Evolutionary conservation across 2,113 vertebrate species (phyloP), one percentile per base, ranked within the genome.

Genomic region (Scatophagus argus): DNA sequence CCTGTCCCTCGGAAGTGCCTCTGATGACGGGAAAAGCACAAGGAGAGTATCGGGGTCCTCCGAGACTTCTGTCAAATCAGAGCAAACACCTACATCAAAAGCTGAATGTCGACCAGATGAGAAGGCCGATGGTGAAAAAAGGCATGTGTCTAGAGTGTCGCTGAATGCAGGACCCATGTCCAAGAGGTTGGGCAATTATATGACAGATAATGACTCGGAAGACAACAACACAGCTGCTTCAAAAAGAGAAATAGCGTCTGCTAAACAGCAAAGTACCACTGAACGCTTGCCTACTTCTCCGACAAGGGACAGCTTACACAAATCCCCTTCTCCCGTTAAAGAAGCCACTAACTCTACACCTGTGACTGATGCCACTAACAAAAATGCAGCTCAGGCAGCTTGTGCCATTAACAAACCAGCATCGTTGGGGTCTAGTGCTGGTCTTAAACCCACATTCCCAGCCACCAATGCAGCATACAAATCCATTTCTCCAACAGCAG

Each of bases 91-190:
- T 60, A 74, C 80, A 34, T 58, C 94, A 61, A 63, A 87, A 23
- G 55, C 0, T 12, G 88, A 86, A 90, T 88, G 49, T 90, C 87
- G 44, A 62, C 39, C 72, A 68, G 94, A 92, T 77, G 85, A 92
- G 74, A 93, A 71, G 66, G 63, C 65, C 47, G 91, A 88, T 21
- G 49, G 63, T 67, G 95, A 95, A 55, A 87, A 82, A 51, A 91
- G 66, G 49, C 84, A 84, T 74, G 39, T 6, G 71, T 82, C 90
- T 34, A 94, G 55, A 69, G 87, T 88, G 54, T 93, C 95, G 6
- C 83, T 96, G 39, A 98, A 96, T 88, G 95, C 96, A 4, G 97
- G 96, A 11, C 96, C 97, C 9, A 96, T 97, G 64, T 97, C 96
- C 66, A 95, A 95, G 87, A 94, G 96, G 73, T 74, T 97, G 74